Conservation (phyloP, 2,797 vertebrate genomes). For the Kryptopterus vitreolus region DNA sequence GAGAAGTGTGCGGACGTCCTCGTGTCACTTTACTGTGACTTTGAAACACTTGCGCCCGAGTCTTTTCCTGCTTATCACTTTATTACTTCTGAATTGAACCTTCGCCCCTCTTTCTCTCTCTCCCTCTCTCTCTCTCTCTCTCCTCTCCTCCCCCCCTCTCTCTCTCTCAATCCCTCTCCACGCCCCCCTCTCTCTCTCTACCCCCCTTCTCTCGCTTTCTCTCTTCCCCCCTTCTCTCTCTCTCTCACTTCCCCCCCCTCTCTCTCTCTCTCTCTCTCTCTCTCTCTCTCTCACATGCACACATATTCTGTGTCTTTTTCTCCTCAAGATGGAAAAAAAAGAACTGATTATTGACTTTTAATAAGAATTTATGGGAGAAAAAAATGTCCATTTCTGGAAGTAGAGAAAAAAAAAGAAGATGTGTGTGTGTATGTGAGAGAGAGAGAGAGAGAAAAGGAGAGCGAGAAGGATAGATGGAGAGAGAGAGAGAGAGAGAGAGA, state of each 20-base stretch:
- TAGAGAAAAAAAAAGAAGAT: constrained; percentile 25
- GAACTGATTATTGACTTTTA: constrained; percentile 58
- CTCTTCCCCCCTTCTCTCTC: constrained; percentile 11
- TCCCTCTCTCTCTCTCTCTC: neutral
- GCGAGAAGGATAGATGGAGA: too few species aligned
- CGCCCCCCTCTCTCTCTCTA: neutral
- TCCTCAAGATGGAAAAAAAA: constrained; percentile 19
- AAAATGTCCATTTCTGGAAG: constrained; percentile 24
- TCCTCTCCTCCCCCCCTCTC: neutral
- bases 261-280: neutral
- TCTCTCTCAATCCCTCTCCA: neutral
- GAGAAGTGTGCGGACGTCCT: neutral
- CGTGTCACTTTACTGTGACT: constrained; percentile 39
- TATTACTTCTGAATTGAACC: constrained; percentile 50
- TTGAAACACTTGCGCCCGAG: constrained; percentile 44
- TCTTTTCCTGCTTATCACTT: constrained; percentile 45
- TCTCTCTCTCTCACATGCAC: neutral
- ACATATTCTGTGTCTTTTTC: too few species aligned
- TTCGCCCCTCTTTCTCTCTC: constrained; percentile 9
- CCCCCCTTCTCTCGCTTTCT: neutral
- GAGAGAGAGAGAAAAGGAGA: too few species aligned
- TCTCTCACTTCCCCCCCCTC: neutral
- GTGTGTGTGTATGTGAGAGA: too few species aligned
- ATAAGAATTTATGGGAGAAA: constrained; percentile 54
- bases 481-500: constrained; percentile 28